A percentile compares a stretch with the other conserved stretches of the same genome.
phyloP scores from a whole-genome alignment of 2,797 vertebrate genomes.

The Sebastes umbrosus region DNA sequence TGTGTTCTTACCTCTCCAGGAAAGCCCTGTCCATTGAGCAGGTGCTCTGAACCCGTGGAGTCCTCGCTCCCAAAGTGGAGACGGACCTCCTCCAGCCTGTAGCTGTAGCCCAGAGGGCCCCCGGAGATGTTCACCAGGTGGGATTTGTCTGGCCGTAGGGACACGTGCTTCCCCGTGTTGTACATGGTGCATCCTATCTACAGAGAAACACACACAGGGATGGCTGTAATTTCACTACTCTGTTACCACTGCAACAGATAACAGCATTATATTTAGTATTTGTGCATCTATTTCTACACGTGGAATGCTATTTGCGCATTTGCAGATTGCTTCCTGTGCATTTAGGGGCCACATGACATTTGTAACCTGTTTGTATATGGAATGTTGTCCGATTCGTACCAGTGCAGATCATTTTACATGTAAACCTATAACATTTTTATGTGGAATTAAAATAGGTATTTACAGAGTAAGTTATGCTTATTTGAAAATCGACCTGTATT shows the following conservation, averaged over 20 bases:
- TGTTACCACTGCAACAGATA: neutral
- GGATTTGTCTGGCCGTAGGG: slow-evolving; percentile 91
- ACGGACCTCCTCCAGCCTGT: slow-evolving; percentile 93
- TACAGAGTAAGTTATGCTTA: too few relatives aligned
- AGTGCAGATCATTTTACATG: too few relatives aligned
- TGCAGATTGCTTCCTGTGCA: too few relatives aligned
- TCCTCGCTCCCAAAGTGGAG: slow-evolving; percentile 95
- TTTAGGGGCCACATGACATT: too few relatives aligned
- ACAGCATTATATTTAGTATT: neutral
- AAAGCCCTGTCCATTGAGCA: slow-evolving; percentile 95
- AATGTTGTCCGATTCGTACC: too few relatives aligned
- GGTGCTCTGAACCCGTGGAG: slow-evolving; percentile 92
- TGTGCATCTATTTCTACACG: too few relatives aligned
- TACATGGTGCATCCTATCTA: slow-evolving; percentile 96
- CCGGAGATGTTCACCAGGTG: slow-evolving; percentile 95
- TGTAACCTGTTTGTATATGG: too few relatives aligned
- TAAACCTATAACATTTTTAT: too few relatives aligned
- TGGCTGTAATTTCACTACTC: neutral
- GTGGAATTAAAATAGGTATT: too few relatives aligned
- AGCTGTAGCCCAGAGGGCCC: slow-evolving; percentile 93
- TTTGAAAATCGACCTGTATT: too few relatives aligned
- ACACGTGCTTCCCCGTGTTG: slow-evolving; percentile 95
- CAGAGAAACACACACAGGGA: neutral
- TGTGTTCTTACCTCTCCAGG: slow-evolving; percentile 90
- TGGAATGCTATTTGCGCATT: too few relatives aligned